These are phyloP conservation scores for Cephus runcator DNA, from an alignment of 2,888 invertebrate genomes.

Conservation along the genomic window DNA sequence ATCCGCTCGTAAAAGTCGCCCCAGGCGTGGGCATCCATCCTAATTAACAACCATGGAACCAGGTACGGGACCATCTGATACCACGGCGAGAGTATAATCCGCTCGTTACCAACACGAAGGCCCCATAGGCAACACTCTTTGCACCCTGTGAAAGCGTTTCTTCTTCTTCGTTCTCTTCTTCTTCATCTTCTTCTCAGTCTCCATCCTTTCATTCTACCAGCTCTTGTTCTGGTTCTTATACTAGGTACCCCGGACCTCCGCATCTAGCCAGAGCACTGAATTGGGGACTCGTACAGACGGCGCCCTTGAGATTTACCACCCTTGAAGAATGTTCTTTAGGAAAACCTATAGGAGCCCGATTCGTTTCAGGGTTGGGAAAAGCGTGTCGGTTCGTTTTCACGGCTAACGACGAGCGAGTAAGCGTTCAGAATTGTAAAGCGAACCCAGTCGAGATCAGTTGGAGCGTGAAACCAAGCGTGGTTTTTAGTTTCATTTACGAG, in stretches of 20 bases:
- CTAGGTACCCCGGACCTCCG: neutral
- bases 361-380: neutral
- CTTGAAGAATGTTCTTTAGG: conserved; percentile 22
- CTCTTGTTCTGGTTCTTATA: neutral
- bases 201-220: neutral
- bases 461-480: neutral
- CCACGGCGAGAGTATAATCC: conserved; percentile 56
- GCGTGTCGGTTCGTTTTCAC: conserved; percentile 1
- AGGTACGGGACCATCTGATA: conserved; percentile 63
- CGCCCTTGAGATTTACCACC: conserved; percentile 26
- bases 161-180: neutral
- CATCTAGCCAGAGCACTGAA: neutral
- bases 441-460: neutral
- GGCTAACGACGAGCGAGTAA: neutral
- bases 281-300: neutral
- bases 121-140: conserved; percentile 35
- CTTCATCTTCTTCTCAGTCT: neutral
- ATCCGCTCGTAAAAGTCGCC: conserved; percentile 64
- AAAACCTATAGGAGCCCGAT: neutral
- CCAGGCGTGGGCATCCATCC: conserved; percentile 64
- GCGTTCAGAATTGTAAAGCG: neutral
- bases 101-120: conserved; percentile 63
- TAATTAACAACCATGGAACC: conserved; percentile 63
- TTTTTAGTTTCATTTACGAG: neutral
- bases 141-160: conserved; percentile 2